phyloP scores from a whole-genome alignment of 2,888 invertebrate species.

The Erebia palarica region DNA sequence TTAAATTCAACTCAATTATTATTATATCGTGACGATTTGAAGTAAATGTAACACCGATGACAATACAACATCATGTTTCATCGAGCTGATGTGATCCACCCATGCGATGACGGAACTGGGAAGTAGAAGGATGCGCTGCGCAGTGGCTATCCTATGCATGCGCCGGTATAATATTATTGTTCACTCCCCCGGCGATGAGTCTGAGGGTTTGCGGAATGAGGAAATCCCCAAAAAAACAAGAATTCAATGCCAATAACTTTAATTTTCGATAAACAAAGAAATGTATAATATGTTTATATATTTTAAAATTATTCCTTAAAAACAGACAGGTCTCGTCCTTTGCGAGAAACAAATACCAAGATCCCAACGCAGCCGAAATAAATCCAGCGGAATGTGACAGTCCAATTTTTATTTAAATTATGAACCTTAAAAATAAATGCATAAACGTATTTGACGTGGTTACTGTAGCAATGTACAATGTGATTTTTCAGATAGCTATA shows the following conservation, averaged over 20 bases:
- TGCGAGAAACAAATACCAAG: conserved; percentile 69
- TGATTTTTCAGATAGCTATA: background rate
- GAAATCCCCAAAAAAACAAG: conserved; percentile 42
- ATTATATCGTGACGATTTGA: too few species aligned
- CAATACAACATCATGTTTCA: too few species aligned
- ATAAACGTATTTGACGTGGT: background rate
- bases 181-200: too few species aligned
- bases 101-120: too few species aligned
- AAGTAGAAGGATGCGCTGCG: too few species aligned
- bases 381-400: conserved; percentile 64
- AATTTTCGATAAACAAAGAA: conserved; percentile 79
- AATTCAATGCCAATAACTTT: conserved; percentile 74
- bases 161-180: too few species aligned
- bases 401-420: conserved; percentile 51
- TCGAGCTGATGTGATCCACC: too few species aligned
- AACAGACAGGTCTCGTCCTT: conserved; percentile 69
- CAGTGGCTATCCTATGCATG: too few species aligned
- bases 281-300: conserved; percentile 70
- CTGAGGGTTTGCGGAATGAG: background rate
- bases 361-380: conserved; percentile 67
- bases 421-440: conserved; percentile 5
- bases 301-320: conserved; percentile 74
- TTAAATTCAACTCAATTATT: too few species aligned
- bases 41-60: too few species aligned
- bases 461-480: background rate